phyloP scores from a whole-genome alignment of 2,113 vertebrate genomes.

The Aix galericulata region DNA sequence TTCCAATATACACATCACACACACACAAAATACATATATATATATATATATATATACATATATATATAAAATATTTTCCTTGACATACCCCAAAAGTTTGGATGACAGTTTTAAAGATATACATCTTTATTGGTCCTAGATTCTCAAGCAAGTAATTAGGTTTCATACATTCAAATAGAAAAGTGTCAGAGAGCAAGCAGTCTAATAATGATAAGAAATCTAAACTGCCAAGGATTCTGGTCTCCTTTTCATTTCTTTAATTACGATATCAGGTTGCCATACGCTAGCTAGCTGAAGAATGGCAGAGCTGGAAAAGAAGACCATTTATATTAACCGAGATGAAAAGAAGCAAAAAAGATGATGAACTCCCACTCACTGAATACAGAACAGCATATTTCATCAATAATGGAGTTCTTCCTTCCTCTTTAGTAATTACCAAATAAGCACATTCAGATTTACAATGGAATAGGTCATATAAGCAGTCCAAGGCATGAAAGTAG shows the following conservation, averaged over 20 bases:
- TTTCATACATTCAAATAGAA: not conserved
- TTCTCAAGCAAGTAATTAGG: not conserved
- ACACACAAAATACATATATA: too few species aligned
- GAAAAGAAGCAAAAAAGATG: not conserved
- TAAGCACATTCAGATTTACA: not conserved
- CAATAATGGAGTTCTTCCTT: not conserved
- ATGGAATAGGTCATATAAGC: not conserved
- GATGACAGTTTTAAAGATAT: not conserved
- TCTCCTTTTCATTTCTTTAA: not conserved
- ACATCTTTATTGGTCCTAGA: not conserved
- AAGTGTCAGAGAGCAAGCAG: accelerated
- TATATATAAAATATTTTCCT: not conserved
- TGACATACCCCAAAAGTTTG: not conserved
- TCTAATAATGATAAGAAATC: not conserved
- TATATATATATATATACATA: too few species aligned
- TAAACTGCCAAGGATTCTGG: not conserved
- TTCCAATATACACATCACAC: not conserved
- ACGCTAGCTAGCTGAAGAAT: not conserved
- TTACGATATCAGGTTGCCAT: not conserved
- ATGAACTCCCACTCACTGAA: not conserved
- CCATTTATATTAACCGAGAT: not conserved
- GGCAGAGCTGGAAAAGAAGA: not conserved
- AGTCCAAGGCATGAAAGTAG: not conserved
- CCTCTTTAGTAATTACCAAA: not conserved
- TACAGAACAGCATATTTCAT: not conserved